These are phyloP conservation scores for Apodemia duryi DNA, from an alignment of 2,888 invertebrate genomes.

Conservation along the genomic window DNA sequence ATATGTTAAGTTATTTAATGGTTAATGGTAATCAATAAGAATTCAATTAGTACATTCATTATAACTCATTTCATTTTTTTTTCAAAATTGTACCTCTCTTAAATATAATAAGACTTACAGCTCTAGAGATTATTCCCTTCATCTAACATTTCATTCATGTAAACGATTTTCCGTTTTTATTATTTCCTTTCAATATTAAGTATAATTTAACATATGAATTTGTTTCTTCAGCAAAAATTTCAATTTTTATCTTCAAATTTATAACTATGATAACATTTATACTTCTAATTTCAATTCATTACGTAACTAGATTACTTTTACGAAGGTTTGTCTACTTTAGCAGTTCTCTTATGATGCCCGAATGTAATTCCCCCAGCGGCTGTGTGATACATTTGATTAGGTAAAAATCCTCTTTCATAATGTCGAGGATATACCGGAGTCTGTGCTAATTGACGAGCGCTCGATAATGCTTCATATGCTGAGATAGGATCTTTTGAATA, in stretches of 20 bases:
- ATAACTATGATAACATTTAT: neutral
- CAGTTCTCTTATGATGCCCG: slow-evolving; percentile 65
- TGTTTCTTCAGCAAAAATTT: neutral
- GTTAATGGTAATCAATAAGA: no score
- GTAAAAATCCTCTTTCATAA: slow-evolving; percentile 67
- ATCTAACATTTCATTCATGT: no score
- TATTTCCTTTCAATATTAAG: no score
- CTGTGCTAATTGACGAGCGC: slow-evolving; percentile 46
- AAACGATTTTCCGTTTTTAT: no score
- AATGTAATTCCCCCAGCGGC: slow-evolving; percentile 62
- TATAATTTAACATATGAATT: no score
- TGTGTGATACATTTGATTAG: slow-evolving; percentile 73
- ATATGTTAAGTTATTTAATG: no score
- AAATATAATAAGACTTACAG: no score
- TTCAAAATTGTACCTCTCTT: no score
- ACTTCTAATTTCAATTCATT: neutral
- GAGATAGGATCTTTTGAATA: slow-evolving; percentile 59
- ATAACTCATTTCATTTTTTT: no score
- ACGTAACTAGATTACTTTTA: slow-evolving; percentile 34
- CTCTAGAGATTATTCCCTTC: no score
- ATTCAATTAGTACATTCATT: no score
- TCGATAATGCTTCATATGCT: slow-evolving; percentile 64
- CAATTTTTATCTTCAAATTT: neutral
- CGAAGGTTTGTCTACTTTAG: slow-evolving; percentile 43
- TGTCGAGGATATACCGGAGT: slow-evolving; percentile 46